Evolutionary conservation across 2,797 vertebrate genomes (phyloP).

Genomic region (Chelon auratus): DNA sequence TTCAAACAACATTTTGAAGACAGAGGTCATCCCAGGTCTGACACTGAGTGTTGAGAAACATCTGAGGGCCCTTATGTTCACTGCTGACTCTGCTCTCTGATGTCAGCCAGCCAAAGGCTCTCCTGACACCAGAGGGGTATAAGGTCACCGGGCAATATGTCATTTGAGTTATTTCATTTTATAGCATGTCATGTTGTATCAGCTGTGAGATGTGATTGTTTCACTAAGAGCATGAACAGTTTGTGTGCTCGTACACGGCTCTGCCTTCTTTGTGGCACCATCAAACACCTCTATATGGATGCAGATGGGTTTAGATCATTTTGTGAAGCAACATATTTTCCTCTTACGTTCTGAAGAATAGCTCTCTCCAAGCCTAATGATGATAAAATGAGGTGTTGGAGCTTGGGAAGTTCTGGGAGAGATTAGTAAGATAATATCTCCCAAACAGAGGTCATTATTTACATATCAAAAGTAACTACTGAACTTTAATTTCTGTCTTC

Average conservation of each 20-base stretch:
- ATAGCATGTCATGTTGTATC: conserved; percentile 30
- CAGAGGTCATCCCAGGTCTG: conserved; percentile 3
- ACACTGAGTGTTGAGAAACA: conserved; percentile 13
- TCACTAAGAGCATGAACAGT: conserved; percentile 9
- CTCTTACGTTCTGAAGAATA: conserved; percentile 6
- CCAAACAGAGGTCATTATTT: conserved; percentile 46
- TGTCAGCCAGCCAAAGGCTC: conserved; percentile 40
- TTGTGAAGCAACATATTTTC: conserved; percentile 4
- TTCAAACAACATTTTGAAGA: not conserved
- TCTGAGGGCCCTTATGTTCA: conserved; percentile 13
- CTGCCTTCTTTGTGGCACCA: conserved; percentile 11
- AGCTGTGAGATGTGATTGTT: conserved; percentile 23
- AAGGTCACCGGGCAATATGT: conserved; percentile 50
- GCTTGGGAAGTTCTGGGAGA: conserved; percentile 11
- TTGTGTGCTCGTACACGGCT: not conserved
- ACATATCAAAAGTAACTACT: conserved; percentile 52
- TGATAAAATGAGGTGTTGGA: conserved; percentile 2
- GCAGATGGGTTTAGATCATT: conserved; percentile 12
- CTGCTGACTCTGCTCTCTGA: conserved; percentile 39
- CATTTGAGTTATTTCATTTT: conserved; percentile 41
- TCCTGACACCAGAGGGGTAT: conserved; percentile 33
- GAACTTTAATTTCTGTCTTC: conserved; percentile 50
- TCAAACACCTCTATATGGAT: not conserved
- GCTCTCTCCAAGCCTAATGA: not conserved
- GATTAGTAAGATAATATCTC: conserved; percentile 33